Conservation (phyloP, 1,140 invertebrate genomes). For the Euwallacea fornicatus region DNA sequence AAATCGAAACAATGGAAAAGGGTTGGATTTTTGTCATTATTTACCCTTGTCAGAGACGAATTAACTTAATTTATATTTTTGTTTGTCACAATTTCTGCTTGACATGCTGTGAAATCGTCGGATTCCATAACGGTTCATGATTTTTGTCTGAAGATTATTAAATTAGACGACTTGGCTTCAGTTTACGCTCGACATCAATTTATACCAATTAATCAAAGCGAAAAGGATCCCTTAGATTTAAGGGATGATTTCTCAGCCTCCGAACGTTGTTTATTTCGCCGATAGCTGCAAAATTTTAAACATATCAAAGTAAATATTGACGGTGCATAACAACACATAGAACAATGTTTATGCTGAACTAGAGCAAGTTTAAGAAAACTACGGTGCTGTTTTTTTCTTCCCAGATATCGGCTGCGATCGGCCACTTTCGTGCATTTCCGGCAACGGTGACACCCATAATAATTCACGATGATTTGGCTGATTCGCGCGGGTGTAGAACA, state of each 20-base stretch:
- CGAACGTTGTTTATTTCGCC: too few species aligned
- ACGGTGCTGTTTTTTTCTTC: too few species aligned
- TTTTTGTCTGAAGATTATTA: constrained; percentile 37
- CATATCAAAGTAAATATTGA: too few species aligned
- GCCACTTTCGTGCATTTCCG: too few species aligned
- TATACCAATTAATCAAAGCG: constrained; percentile 38
- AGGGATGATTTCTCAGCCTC: constrained; percentile 2
- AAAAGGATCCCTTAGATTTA: constrained; percentile 19
- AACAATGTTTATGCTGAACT: too few species aligned
- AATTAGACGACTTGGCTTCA: constrained; percentile 36
- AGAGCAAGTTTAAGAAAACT: too few species aligned
- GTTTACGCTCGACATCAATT: constrained; percentile 38
- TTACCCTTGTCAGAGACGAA: constrained; percentile 30
- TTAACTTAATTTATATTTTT: constrained; percentile 37
- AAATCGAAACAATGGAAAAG: constrained; percentile 11
- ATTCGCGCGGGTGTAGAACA: too few species aligned
- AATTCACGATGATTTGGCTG: too few species aligned
- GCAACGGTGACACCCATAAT: too few species aligned
- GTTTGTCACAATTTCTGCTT: constrained; percentile 34
- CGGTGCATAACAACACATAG: too few species aligned
- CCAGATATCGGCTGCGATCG: too few species aligned
- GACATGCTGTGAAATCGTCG: constrained; percentile 33
- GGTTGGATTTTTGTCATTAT: constrained; percentile 31
- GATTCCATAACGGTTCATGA: constrained; percentile 37
- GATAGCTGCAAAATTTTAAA: too few species aligned